Conservation (phyloP, 2,888 invertebrate species). For the Eustalomyia histrio region DNA sequence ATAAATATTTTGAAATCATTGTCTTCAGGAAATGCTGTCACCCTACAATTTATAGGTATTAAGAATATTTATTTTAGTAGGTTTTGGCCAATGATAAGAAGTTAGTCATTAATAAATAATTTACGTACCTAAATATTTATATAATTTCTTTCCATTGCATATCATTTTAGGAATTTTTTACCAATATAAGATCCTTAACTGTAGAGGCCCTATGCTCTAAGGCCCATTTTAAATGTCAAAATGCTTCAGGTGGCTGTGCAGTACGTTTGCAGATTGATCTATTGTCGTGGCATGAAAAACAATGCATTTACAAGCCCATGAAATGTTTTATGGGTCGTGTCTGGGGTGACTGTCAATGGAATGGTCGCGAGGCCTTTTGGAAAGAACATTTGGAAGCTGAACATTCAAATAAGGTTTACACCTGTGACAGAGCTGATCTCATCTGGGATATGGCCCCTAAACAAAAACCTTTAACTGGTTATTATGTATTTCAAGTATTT, state of each 20-base stretch:
- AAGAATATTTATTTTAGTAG: neutral
- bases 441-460: constrained; percentile 75
- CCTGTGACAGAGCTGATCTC: constrained; percentile 68
- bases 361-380: constrained; percentile 83
- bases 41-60: no score
- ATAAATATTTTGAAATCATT: no score
- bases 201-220: constrained; percentile 83
- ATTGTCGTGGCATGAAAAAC: constrained; percentile 81
- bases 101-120: constrained; percentile 23
- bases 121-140: neutral
- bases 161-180: constrained; percentile 81
- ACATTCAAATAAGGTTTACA: constrained; percentile 80
- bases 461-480: constrained; percentile 76
- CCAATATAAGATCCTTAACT: constrained; percentile 81
- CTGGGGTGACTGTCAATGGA: constrained; percentile 82
- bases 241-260: constrained; percentile 81
- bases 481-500: constrained; percentile 76
- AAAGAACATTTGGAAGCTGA: constrained; percentile 82
- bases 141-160: neutral
- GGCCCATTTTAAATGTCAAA: constrained; percentile 82
- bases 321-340: constrained; percentile 79
- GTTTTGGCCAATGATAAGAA: constrained; percentile 26
- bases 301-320: constrained; percentile 78
- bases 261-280: constrained; percentile 81
- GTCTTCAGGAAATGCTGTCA: no score